phyloP scores from a whole-genome alignment of 2,888 invertebrate species.

The Fragum sueziense region DNA sequence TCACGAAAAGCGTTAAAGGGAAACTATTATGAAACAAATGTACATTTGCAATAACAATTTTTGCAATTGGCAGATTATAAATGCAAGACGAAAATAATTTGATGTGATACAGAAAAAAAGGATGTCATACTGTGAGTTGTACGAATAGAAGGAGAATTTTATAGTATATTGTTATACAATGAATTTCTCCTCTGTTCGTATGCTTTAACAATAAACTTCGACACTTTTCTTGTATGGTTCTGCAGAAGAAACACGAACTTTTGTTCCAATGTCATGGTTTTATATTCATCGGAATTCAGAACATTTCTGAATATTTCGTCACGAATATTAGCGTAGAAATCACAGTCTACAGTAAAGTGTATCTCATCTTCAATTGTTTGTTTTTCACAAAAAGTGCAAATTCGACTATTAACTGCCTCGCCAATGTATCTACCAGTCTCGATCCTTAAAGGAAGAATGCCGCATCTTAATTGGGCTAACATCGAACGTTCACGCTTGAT shows the following conservation, averaged over 20 bases:
- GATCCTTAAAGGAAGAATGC: conserved; percentile 30
- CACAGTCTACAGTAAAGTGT: conserved; percentile 4
- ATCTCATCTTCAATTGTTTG: conserved; percentile 17
- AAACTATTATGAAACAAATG: too few species aligned
- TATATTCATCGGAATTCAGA: background rate
- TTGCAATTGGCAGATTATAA: too few species aligned
- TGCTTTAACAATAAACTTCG: background rate
- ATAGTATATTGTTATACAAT: background rate
- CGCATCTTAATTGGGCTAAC: conserved; percentile 30
- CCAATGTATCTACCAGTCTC: conserved; percentile 35
- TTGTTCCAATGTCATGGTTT: background rate
- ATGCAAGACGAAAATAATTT: too few species aligned
- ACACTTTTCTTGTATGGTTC: background rate
- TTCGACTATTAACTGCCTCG: conserved; percentile 24
- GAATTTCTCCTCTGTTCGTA: background rate
- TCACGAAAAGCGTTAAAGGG: too few species aligned
- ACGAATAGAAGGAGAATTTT: too few species aligned
- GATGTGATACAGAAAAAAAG: too few species aligned
- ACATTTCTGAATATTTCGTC: background rate
- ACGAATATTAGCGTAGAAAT: background rate
- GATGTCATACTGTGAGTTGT: too few species aligned
- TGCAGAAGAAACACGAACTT: background rate
- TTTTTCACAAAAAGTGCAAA: conserved; percentile 25
- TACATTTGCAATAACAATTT: too few species aligned
- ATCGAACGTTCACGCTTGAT: conserved; percentile 14